Base-by-base conservation (phyloP, 1,140 invertebrate species). In the Platorchestia sp. region DNA sequence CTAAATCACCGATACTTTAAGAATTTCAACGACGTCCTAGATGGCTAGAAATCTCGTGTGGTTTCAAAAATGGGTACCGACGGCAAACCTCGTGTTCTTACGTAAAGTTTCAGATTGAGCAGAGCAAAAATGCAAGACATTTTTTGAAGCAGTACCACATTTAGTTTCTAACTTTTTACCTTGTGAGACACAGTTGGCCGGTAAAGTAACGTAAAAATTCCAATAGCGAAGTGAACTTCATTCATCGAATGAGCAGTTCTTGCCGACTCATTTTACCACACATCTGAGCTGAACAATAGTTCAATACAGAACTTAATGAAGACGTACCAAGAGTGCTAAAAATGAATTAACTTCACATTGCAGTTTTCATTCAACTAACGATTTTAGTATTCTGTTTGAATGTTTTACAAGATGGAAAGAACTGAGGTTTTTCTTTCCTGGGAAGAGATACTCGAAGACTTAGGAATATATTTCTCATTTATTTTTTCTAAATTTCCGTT, bases 1-100 rank as follows among this genome's bases (percentile, higher is more conserved):
- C 91, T 93, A 93, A 93, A 93, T 93, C 91, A 93, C 91, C 91
- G 91, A 93, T 93, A 93, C 91, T 93, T 93, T 93, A 93, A 93
- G 45, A 93, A 93, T 93, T 93, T 93, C 91, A 93, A 93, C 91
- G 91, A 93, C 43, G 91, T 93, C 44, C 45, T 93, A 93, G 41
- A 93, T 44, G 91, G 44, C 91, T 93, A 47, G 91, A 93, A 93
- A 93, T 93, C 91, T 93, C 91, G 91, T 93, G 40, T 45, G 91
- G 91, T 93, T 45, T 93, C 91, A 93, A 93, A 93, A 93, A 93
- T 93, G 91, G 91, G 91, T 47, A 93, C 91, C 40, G 91, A 45
- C 43, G 91, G 87, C 87, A 89, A 89, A 89, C 41, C 87, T 89
- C 43, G 87, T 42, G 87, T 44, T 89, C 87, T 89, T 44, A 89